Evolutionary conservation across 2,113 vertebrate species (phyloP).

Genomic region (Zosterops borbonicus): DNA sequence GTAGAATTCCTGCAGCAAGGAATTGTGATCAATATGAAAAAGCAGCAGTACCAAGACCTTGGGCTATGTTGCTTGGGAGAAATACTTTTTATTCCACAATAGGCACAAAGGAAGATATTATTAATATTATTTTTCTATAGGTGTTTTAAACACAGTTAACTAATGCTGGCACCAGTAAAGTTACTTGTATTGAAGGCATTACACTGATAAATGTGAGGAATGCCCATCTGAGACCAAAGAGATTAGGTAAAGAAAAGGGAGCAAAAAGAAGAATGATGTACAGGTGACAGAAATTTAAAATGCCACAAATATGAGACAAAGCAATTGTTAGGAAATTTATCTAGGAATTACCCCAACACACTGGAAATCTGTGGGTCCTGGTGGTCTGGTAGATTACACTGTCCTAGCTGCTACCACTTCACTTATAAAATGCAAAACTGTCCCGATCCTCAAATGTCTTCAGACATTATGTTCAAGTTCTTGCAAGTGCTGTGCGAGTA

Average conservation of each 20-base stretch:
- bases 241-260: background rate
- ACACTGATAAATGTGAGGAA: background rate
- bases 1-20: conserved; percentile 1
- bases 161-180: background rate
- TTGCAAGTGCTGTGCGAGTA: background rate
- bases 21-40: background rate
- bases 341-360: background rate
- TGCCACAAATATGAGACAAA: background rate
- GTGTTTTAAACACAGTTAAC: background rate
- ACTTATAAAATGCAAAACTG: background rate
- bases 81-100: background rate
- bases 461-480: background rate
- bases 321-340: background rate
- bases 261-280: background rate
- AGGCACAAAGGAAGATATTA: background rate
- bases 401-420: background rate
- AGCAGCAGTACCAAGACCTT: background rate
- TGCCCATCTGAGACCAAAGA: background rate
- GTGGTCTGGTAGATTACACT: background rate
- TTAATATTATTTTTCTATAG: background rate
- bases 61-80: background rate
- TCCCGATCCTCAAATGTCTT: background rate
- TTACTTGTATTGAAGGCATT: background rate
- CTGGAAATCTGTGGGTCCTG: background rate
- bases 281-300: background rate